Percentiles rank a stretch among this genome's conserved stretches.
phyloP scores from a whole-genome alignment of 2,888 invertebrate genomes.

The Glyphotaelius pellucidus region DNA sequence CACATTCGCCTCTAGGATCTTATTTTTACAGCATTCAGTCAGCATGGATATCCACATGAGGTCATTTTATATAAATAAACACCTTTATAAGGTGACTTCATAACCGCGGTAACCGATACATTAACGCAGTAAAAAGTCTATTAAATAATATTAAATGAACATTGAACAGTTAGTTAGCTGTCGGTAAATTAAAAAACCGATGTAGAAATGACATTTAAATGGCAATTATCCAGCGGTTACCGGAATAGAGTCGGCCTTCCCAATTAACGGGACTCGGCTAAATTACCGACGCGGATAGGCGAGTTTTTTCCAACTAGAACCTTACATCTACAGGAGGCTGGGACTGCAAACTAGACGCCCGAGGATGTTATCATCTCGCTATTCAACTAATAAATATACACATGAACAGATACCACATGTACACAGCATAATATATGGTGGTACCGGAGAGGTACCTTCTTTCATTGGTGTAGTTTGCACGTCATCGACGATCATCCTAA shows the following conservation, averaged over 20 bases:
- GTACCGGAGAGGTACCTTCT: too few relatives aligned
- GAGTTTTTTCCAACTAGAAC: constrained; percentile 1
- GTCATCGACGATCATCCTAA: too few relatives aligned
- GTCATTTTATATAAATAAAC: too few relatives aligned
- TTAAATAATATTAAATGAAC: neutral
- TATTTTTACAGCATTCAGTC: too few relatives aligned
- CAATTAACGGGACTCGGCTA: constrained; percentile 6
- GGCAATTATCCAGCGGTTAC: neutral
- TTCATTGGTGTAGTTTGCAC: too few relatives aligned
- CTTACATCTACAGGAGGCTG: neutral
- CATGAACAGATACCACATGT: neutral
- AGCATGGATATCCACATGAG: too few relatives aligned
- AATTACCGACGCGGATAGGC: constrained; percentile 5
- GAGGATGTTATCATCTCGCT: neutral
- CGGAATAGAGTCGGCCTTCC: constrained; percentile 19
- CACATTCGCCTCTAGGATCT: too few relatives aligned
- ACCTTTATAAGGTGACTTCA: neutral
- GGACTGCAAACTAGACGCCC: neutral
- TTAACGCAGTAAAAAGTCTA: neutral
- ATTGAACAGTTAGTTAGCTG: neutral
- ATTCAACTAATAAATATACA: neutral
- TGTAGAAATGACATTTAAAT: neutral
- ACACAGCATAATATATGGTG: neutral
- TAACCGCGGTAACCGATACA: neutral
- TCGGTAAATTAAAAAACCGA: neutral